phyloP scores from a whole-genome alignment of 35 echinoderm and acorn worm genomes.

The Heliocidaris erythrogramma region DNA sequence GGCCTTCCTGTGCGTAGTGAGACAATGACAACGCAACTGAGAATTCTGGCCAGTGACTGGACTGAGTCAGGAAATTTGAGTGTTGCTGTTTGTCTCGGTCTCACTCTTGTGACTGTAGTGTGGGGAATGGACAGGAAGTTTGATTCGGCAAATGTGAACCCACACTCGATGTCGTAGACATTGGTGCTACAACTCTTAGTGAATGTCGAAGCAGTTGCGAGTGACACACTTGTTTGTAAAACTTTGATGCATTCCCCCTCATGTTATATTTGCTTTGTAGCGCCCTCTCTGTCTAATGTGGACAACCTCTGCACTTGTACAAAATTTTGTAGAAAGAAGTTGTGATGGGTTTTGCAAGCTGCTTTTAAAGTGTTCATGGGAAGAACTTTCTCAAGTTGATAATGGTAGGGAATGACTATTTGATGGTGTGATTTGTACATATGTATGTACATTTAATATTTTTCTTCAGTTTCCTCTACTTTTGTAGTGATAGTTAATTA shows the following conservation, averaged over 20 bases:
- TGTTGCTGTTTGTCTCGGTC: conserved; percentile 6
- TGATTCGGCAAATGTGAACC: background rate
- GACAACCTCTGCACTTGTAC: too few relatives aligned
- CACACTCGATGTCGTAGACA: background rate
- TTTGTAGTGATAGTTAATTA: too few relatives aligned
- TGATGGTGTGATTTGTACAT: too few relatives aligned
- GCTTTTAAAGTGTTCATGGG: too few relatives aligned
- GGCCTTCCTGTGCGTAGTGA: conserved; percentile 25
- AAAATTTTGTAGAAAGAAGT: too few relatives aligned
- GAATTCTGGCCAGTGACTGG: background rate
- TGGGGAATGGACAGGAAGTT: conserved; percentile 1
- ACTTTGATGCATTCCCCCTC: background rate
- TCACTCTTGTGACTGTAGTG: background rate
- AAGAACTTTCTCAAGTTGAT: too few relatives aligned
- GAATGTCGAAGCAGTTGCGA: background rate
- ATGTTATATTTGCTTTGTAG: background rate
- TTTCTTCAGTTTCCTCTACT: too few relatives aligned
- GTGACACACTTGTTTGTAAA: background rate
- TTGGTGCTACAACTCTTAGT: background rate
- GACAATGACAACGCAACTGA: background rate
- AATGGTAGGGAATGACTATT: too few relatives aligned
- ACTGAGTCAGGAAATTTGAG: conserved; percentile 29
- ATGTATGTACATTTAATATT: too few relatives aligned
- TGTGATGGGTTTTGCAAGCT: too few relatives aligned
- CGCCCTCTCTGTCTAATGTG: background rate